A percentile compares a stretch with the other conserved stretches of the same genome.
These are phyloP conservation scores for Drosophila silvestris DNA, from an alignment of 2,888 invertebrate species.

Conservation along the genomic window DNA sequence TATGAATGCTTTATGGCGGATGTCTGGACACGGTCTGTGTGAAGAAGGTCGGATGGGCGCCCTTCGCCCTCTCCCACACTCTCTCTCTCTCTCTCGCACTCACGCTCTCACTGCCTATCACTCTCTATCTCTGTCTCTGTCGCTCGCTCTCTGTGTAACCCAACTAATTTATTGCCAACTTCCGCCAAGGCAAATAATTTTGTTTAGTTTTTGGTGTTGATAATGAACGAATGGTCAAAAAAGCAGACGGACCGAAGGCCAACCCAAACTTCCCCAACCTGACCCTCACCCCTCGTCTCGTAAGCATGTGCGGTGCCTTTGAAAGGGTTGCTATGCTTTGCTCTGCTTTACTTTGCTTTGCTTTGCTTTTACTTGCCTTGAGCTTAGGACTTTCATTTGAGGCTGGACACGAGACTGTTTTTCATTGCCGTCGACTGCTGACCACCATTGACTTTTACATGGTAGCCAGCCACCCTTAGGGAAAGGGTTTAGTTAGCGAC, in stretches of 20 bases:
- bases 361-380: constrained; percentile 33
- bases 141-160: constrained; percentile 41
- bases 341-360: not conserved
- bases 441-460: constrained; percentile 69
- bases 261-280: not conserved
- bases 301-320: constrained; percentile 57
- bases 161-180: constrained; percentile 83
- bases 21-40: constrained; percentile 76
- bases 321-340: constrained; percentile 56
- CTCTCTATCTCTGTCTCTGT: not conserved
- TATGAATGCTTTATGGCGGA: constrained; percentile 84
- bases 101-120: not conserved
- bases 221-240: constrained; percentile 77
- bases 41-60: constrained; percentile 51
- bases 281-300: constrained; percentile 19
- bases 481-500: constrained; percentile 10
- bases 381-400: constrained; percentile 50
- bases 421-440: constrained; percentile 54
- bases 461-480: constrained; percentile 27
- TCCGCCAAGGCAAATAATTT: constrained; percentile 80
- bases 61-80: not conserved
- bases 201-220: constrained; percentile 81
- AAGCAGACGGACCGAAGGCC: constrained; percentile 37
- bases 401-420: constrained; percentile 40
- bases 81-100: too few relatives aligned